A percentile compares a stretch with the other conserved stretches of the same genome.
Evolutionary conservation across 2,888 invertebrate species (phyloP).

Genomic region (Sminthurinus aureus): DNA sequence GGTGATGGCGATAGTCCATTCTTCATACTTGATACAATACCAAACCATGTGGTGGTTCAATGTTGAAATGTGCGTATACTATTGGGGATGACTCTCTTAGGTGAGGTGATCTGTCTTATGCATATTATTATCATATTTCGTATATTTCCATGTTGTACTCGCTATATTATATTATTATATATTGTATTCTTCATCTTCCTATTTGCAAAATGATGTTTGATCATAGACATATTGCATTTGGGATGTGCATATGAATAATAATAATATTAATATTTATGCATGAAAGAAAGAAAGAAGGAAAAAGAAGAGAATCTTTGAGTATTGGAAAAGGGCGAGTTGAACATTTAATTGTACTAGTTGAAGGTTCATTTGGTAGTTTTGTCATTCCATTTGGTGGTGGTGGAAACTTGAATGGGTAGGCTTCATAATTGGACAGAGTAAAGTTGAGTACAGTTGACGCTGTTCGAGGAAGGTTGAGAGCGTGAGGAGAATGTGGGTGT

Average conservation of each 20-base stretch:
- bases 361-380: slow-evolving; percentile 21
- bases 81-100: not conserved
- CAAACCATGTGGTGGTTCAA: slow-evolving; percentile 5
- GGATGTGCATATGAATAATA: not conserved
- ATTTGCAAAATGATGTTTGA: not conserved
- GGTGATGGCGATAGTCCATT: slow-evolving; percentile 2
- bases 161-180: no score
- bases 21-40: no score
- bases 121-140: no score
- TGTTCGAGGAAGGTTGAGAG: slow-evolving; percentile 16
- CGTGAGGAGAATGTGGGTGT: slow-evolving; percentile 24
- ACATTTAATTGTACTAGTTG: slow-evolving; percentile 18
- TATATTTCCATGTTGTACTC: not conserved
- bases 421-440: slow-evolving; percentile 17
- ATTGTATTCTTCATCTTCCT: not conserved
- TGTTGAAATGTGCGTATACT: not conserved
- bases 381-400: slow-evolving; percentile 1
- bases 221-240: not conserved
- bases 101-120: not conserved
- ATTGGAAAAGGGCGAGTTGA: slow-evolving; percentile 15
- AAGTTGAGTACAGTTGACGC: not conserved
- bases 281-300: not conserved
- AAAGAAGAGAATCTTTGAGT: not conserved
- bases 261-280: not conserved
- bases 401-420: slow-evolving; percentile 12